Conservation (phyloP, 2,888 invertebrate species). For the Zootermopsis nevadensis region DNA sequence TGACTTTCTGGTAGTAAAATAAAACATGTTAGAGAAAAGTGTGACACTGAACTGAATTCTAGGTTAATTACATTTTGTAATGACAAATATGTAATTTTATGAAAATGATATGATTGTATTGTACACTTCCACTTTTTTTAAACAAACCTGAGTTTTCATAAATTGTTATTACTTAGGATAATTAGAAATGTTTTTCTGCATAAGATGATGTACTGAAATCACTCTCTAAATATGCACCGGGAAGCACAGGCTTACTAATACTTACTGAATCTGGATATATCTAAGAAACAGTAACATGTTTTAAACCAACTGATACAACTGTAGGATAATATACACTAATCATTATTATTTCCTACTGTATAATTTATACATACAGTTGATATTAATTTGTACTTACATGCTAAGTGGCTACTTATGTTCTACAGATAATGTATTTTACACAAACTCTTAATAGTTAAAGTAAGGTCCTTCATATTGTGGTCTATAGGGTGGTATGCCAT, state of each 20-base stretch:
- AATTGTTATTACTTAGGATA: too few relatives aligned
- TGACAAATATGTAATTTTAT: too few relatives aligned
- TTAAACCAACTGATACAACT: neutral
- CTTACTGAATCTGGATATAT: neutral
- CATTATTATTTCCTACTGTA: conserved; percentile 3
- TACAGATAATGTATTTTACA: neutral
- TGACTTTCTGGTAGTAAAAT: too few relatives aligned
- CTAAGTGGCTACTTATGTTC: conserved; percentile 13
- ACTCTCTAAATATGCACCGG: neutral
- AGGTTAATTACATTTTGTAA: too few relatives aligned
- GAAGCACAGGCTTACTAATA: neutral
- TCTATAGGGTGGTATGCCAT: neutral
- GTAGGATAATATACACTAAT: conserved; percentile 6
- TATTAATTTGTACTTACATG: conserved; percentile 39
- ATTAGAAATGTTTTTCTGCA: too few relatives aligned
- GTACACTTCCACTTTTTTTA: too few relatives aligned
- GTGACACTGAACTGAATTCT: too few relatives aligned
- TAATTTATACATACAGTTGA: conserved; percentile 22
- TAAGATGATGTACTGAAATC: neutral
- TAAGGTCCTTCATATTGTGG: neutral
- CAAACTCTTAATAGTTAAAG: neutral
- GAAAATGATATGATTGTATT: too few relatives aligned
- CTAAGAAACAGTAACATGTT: neutral
- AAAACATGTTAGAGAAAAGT: too few relatives aligned
- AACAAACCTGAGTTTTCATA: too few relatives aligned